Base-by-base conservation (phyloP, 64 coral and sea anemone genomes). In the Montipora sp. region DNA sequence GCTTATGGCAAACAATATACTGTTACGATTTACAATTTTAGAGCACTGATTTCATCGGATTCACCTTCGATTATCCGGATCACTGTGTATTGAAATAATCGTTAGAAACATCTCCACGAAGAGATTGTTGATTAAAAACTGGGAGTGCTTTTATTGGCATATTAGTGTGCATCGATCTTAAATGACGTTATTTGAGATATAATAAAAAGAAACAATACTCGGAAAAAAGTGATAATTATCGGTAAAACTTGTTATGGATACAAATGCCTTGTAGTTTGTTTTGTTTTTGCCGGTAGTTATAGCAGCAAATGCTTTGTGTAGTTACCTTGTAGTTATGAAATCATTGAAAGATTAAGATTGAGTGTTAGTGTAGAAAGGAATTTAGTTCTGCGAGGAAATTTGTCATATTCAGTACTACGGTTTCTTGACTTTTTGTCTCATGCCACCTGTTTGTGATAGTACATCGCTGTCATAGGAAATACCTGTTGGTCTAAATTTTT, bases 361-460 rank as follows among this genome's bases (percentile, higher is more conserved):
- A 14, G 11, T 14, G 15, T 18, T 13, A 18, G 3, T 3, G 5
- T 71, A 21, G 68, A 5, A 57, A 59, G 50, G 4, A 36, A 10
- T 57, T 80, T 57, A 24, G 78, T 27, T 51, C 14, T 63, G 2
- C 10, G 4, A 75, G 12, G 22, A 15, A 45, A 45, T 20, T 13
- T 75, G 3, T 46, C 4, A 8, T 3, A 14, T 11, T 45, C 11
- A 71, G 0, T 2, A 45, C 9, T 4, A 13, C 13, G 23, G 12
- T 16, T 9, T 78, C 18, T 51, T 71, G 4, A 23, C n/a, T 82
- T 63, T 21, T 11, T 4, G 11, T 80, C 78, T 23, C 50, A 12
- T 83, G n/a, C 82, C 82, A 85, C 82, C 82, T 50, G 82, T 71
- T 72, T 78, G 14, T 49, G 7, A n/a, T 19, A n/a, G n/a, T 61